Base-by-base conservation (phyloP, 2,888 invertebrate genomes). In the Hemaris fuciformis region DNA sequence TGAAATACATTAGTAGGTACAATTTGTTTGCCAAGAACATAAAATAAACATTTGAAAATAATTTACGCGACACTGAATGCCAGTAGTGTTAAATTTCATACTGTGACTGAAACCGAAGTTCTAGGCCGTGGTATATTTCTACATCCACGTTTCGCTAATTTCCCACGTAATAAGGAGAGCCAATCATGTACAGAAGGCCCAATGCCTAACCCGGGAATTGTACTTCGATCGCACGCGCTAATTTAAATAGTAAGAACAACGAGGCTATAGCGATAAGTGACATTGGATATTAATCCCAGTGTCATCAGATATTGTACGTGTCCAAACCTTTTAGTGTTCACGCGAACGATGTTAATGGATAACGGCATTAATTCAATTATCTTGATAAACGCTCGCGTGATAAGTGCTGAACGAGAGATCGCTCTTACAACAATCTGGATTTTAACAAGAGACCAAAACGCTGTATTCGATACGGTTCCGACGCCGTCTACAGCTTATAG, bases 321-420 rank as follows among this genome's bases (percentile, higher is more conserved):
- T 41, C 57, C 59, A 62, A 65, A 64, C 62, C 66, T 64, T 67
- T 66, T 59, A 65, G 61, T 61, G 62, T 57, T 59, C 57, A 38
- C 23, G 53, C n/a, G 10, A 41, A 5, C 18, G 13, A 57, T 56
- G 27, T 43, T 43, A 43, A 31, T 45, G 27, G 53, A 53, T 53
- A 31, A 27, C 31, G 18, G 18, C 53, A 10, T 53, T 53, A 18
- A 31, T 53, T 53, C 53, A 53, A 31, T 53, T 31, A 31, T 31
- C 53, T 53, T 53, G 53, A 31, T 53, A 31, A 31, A 53, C 31
- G 18, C 53, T 53, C 27, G 53, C 53, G 27, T 18, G 31, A 20
- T 53, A 31, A 53, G 31, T 31, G 18, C 10, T 53, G 31, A 31
- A 53, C 53, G 8, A 18, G 31, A 53, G 31, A 53, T 31, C 18